Conservation (phyloP, 2,797 vertebrate species). For the Pteropus rufus region DNA sequence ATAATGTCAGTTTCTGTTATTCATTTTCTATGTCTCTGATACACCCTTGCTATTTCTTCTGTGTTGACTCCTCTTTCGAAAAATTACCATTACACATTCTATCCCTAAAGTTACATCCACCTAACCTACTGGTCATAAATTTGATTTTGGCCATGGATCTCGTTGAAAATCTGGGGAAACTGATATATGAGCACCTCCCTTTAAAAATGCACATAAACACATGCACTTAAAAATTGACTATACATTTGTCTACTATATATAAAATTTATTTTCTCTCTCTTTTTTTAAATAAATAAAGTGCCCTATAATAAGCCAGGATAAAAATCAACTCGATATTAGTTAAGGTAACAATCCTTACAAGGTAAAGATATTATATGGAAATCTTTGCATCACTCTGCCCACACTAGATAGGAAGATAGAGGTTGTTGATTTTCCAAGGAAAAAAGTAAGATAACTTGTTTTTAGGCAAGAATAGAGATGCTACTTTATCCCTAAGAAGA, state of each 20-base stretch:
- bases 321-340: not conserved
- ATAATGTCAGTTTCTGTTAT: not conserved
- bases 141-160: not conserved
- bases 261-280: not conserved
- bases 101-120: not conserved
- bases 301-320: not conserved
- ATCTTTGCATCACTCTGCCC: not conserved
- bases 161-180: not conserved
- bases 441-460: not conserved
- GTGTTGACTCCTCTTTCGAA: not conserved
- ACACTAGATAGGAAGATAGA: not conserved
- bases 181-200: accelerated
- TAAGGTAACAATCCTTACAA: not conserved
- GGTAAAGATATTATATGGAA: not conserved
- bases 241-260: not conserved
- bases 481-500: not conserved
- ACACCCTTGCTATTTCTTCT: not conserved
- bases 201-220: not conserved
- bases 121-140: not conserved
- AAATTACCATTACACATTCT: not conserved
- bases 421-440: not conserved
- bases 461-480: not conserved
- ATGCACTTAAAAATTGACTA: not conserved
- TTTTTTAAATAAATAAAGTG: not conserved
- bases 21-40: not conserved